phyloP scores from a whole-genome alignment of 2,797 vertebrate genomes.

The Sebastes hopkinsi region DNA sequence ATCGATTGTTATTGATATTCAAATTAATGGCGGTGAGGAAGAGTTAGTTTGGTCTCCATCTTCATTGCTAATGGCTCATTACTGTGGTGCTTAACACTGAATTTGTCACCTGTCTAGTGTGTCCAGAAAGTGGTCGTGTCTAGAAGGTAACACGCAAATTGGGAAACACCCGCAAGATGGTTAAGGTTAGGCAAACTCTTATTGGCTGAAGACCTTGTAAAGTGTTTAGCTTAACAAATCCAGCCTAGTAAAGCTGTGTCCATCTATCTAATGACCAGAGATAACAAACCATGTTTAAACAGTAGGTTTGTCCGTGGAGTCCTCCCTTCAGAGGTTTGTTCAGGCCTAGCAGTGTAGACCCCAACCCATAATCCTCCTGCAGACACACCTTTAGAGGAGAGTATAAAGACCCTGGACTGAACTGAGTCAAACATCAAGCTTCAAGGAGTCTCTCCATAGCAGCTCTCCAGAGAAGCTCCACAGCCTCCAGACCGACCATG shows the following conservation, averaged over 20 bases:
- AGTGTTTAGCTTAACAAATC: neutral
- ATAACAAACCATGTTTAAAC: conserved; percentile 14
- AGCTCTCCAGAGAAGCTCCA: conserved; percentile 38
- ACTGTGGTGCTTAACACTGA: neutral
- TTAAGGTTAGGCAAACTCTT: no score
- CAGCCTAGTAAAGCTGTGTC: neutral
- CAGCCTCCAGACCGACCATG: no score
- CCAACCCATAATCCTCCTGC: conserved; percentile 2
- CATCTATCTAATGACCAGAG: neutral
- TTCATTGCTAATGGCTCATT: neutral
- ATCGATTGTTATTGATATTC: neutral
- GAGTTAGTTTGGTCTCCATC: neutral
- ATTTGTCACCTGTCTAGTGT: neutral
- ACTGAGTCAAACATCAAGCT: conserved; percentile 27
- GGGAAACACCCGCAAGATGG: no score
- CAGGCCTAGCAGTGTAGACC: conserved; percentile 27
- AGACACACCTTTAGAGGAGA: no score
- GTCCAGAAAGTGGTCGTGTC: neutral
- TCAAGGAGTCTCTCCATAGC: conserved; percentile 40
- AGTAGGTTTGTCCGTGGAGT: conserved; percentile 17
- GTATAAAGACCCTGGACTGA: conserved; percentile 57
- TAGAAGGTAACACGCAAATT: no score
- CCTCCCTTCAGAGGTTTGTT: conserved; percentile 38
- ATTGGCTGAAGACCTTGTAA: no score
- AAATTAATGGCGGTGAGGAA: neutral